Evolutionary conservation across 2,113 vertebrate genomes (phyloP), one percentile per base, ranked within the genome.

Genomic region (Colossoma macropomum): DNA sequence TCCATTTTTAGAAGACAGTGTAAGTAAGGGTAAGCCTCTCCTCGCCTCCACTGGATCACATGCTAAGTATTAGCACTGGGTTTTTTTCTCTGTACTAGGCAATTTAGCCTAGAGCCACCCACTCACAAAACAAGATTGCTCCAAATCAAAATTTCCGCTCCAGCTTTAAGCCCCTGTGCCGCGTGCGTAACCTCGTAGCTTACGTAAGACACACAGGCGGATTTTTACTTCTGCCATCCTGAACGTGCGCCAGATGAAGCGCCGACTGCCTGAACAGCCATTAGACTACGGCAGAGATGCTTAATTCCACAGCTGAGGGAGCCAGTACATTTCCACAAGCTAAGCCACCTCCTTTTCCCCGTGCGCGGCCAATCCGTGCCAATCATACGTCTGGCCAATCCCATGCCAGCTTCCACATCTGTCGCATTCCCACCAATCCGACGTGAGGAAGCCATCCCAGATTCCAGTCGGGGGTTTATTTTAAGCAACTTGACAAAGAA

Each of bases 111-210:
- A 65, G 38, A 30, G 54, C 17, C 1, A 21, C 59, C 52, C 30
- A 23, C 34, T 48, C 11, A 21, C 10, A 62, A 86, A 85, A 79
- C 65, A 72, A 79, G 87, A 90, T 92, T 87, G 89, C 28, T 73
- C 32, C 16, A 52, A 80, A 77, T 80, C 17, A 82, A 86, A 73
- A 80, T 78, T 84, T 89, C 81, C 72, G 71, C 81, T 70, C 52
- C 70, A 68, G 72, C 59, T 86, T 75, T 86, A 86, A 88, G 86
- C 81, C 84, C 77, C 32, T 80, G 32, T 13, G 59, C 21, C 1
- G 63, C 75, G 30, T 34, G 69, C 78, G 69, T 87, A 82, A 54
- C n/a, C 77, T 32, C 69, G 54, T 15, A 34, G 25, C 27, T 48
- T 71, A 63, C 25, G 34, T 70, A 80, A 68, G 30, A 10, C 63